phyloP scores from a whole-genome alignment of 1,140 invertebrate species.

The Apocrypta bakeri region DNA sequence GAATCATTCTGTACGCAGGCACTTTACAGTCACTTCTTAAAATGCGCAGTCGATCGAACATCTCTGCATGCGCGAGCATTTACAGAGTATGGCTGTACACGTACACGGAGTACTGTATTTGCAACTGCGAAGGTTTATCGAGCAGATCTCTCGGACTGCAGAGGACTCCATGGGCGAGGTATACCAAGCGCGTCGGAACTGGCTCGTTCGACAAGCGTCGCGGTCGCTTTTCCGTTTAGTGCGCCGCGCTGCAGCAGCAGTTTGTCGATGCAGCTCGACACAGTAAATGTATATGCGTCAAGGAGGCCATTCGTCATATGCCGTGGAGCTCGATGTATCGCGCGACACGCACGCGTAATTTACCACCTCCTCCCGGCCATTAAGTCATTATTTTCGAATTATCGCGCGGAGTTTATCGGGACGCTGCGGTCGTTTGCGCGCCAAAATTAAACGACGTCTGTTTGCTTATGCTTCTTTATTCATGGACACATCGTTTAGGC shows the following conservation, averaged over 20 bases:
- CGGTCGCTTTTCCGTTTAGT: conserved; percentile 45
- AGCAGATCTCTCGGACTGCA: neutral
- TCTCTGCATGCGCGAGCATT: neutral
- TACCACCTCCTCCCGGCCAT: neutral
- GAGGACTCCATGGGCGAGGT: neutral
- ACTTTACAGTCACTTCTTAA: neutral
- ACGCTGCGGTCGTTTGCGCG: neutral
- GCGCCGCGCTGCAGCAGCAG: neutral
- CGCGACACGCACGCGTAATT: neutral
- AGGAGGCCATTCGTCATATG: conserved; percentile 38
- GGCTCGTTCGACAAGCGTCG: conserved; percentile 26
- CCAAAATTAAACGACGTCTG: conserved; percentile 21
- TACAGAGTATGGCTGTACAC: neutral
- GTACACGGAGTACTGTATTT: neutral
- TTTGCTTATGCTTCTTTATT: conserved; percentile 27
- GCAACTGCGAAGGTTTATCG: neutral
- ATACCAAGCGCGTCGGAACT: conserved; percentile 26
- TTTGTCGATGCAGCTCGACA: conserved; percentile 33
- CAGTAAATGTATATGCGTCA: neutral
- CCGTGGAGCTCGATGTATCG: conserved; percentile 11
- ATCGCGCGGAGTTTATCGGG: conserved; percentile 6
- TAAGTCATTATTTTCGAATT: conserved; percentile 46
- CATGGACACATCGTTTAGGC: conserved; percentile 14
- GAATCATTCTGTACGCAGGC: no score
- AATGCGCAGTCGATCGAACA: neutral